Base-by-base conservation (phyloP, 2,797 vertebrate genomes). In the Heliangelus exortis region DNA sequence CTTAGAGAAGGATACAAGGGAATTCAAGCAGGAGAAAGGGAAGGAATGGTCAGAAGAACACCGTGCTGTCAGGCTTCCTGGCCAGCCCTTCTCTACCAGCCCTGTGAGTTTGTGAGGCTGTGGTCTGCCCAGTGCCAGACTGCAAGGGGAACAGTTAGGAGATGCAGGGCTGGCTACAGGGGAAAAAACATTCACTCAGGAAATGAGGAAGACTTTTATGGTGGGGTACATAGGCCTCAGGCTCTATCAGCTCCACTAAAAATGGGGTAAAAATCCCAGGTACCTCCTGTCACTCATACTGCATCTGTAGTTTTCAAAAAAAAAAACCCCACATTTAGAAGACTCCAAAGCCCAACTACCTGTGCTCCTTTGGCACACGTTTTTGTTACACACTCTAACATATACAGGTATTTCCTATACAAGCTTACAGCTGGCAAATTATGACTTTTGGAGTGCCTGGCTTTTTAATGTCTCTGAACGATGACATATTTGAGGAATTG, bases 171-270 rank as follows among this genome's bases (percentile, higher is more conserved):
- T 59, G 67, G 26, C 43, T 17, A 11, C 74, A 53, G 57, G 55
- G 47, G 23, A 33, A 36, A 57, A 33, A 1, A 1, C 20, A 2
- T 14, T 68, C 22, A 4, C 14, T 26, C 8, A 13, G 77, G 29
- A 82, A 50, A 7, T 4, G 22, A 51, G 48, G 48, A 23, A 34
- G n/a, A n/a, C 6, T 55, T 29, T 33, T 16, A 21, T 9, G 36
- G 18, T 25, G 29, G 33, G 25, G 12, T 79, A 25, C 54, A 11
- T 1, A 74, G 66, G 45, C 59, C 21, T 6, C 0, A 0, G 47
- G 29, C 39, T 31, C 18, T 14, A 34, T 17, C 22, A 36, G 59
- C 48, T 67, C 63, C 36, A 20, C 34, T 11, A 45, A 17, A 62
- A 74, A 18, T 5, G 26, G 67, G 15, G 29, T 21, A 28, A 33